Evolutionary conservation across 2,113 vertebrate genomes (phyloP).

Genomic region (Diphyllodes magnificus): DNA sequence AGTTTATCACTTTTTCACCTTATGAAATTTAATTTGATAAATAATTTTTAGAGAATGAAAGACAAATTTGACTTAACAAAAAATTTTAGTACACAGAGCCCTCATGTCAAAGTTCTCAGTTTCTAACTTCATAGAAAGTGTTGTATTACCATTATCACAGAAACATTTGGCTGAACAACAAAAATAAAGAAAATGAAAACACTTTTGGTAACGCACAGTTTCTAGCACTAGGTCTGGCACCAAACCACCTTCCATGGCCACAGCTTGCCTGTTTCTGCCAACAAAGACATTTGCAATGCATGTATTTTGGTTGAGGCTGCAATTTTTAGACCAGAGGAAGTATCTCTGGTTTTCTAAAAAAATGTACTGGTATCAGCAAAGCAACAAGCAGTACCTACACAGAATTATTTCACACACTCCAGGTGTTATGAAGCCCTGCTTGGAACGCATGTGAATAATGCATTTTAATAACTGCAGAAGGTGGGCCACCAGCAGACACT

Average conservation of each 20-base stretch:
- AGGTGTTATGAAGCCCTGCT: background rate
- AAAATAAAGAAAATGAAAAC: background rate
- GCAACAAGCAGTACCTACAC: background rate
- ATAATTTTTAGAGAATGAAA: background rate
- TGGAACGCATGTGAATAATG: background rate
- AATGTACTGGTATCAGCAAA: background rate
- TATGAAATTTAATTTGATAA: background rate
- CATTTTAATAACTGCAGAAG: background rate
- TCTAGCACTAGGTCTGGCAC: background rate
- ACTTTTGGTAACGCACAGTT: background rate
- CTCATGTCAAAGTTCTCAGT: background rate
- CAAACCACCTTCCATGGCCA: background rate
- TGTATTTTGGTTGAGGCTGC: background rate
- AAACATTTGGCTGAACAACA: background rate
- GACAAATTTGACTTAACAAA: background rate
- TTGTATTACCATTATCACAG: background rate
- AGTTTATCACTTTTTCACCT: background rate
- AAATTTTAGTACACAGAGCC: background rate
- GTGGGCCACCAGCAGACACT: background rate
- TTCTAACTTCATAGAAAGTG: background rate
- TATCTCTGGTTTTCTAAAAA: background rate
- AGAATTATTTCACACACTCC: background rate
- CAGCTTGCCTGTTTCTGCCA: background rate
- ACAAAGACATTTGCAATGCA: background rate
- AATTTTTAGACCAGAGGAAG: background rate